Conservation (phyloP, 2,888 invertebrate genomes). For the Eulithis testata region DNA sequence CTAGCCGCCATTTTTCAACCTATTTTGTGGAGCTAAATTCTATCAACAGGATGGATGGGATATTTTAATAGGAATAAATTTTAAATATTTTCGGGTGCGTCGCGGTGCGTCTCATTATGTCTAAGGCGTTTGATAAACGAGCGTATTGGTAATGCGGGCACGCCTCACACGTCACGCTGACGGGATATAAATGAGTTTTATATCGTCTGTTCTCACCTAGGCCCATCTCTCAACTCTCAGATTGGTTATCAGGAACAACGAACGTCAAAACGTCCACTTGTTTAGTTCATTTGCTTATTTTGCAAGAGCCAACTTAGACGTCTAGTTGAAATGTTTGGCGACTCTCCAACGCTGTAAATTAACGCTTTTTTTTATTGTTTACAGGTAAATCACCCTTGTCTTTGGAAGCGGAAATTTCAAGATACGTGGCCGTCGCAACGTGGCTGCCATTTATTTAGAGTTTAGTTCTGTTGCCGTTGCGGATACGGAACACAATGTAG, state of each 20-base stretch:
- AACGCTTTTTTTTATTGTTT: slow-evolving; percentile 79
- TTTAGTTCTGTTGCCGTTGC: slow-evolving; percentile 44
- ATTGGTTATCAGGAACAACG: slow-evolving; percentile 72
- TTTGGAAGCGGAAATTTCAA: slow-evolving; percentile 61
- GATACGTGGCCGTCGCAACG: slow-evolving; percentile 53
- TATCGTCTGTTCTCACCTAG: slow-evolving; percentile 80
- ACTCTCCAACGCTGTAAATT: slow-evolving; percentile 78
- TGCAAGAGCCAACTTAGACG: slow-evolving; percentile 76
- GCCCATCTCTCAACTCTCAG: slow-evolving; percentile 70
- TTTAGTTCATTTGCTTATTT: slow-evolving; percentile 80
- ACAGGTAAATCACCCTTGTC: slow-evolving; percentile 80
- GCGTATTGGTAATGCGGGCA: slow-evolving; percentile 80
- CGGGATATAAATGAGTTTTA: slow-evolving; percentile 82
- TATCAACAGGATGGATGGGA: slow-evolving; percentile 56
- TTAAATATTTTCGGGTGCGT: slow-evolving; percentile 68
- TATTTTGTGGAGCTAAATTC: slow-evolving; percentile 50
- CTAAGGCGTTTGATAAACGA: slow-evolving; percentile 79
- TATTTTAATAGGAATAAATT: slow-evolving; percentile 70
- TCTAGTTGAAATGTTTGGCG: slow-evolving; percentile 81
- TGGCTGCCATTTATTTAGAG: slow-evolving; percentile 44
- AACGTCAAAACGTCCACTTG: slow-evolving; percentile 67
- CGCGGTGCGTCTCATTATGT: slow-evolving; percentile 79
- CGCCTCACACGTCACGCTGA: slow-evolving; percentile 76
- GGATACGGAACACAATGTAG: slow-evolving; percentile 18
- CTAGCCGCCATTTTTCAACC: slow-evolving; percentile 45